Evolutionary conservation across 2,113 vertebrate species (phyloP), one percentile per base, ranked within the genome.

Genomic region (Panurus biarmicus): DNA sequence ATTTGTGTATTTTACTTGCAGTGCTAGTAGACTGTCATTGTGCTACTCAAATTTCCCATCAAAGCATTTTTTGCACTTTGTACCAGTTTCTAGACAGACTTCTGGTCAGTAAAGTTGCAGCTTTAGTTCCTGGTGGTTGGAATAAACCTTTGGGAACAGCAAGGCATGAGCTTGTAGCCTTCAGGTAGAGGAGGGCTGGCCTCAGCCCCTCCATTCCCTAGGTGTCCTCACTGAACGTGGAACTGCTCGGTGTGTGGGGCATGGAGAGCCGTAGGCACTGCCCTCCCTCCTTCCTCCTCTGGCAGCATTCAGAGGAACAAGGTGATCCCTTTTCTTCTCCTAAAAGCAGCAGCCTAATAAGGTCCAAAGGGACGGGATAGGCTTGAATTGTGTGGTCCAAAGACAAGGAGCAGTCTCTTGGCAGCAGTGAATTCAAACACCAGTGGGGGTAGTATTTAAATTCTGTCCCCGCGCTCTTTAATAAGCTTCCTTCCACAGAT

Each of bases 11-110:
- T 71, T 85, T 87, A 76, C 28, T 20, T 79, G 38, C 50, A 2
- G 0, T 33, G 21, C 61, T 48, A n/a, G 12, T 1, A 2, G 21
- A 40, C 58, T 2, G 2, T 54, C 77, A 28, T 19, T 3, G 2
- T 87, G 42, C 26, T 23, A 12, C 24, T 58, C 58, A 40, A 65
- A 42, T 67, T 94, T 29, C 35, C 51, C 26, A 50, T 36, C 38
- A 75, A 78, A 88, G 28, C 0, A 4, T 25, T 88, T 82, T 71
- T 69, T 54, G 11, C 40, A 65, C 48, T 57, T 90, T 33, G 19
- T n/a, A 61, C 31, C 29, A 60, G 16, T 38, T 81, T 91, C n/a
- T 66, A 48, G 35, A 66, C 42, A 70, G 38, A 16, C 14, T 58
- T 48, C 42, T 50, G 31, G 24, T 47, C 14, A 2, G 21, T 13